phyloP scores from a whole-genome alignment of 2,113 vertebrate species.

The Megaceryle maxima region DNA sequence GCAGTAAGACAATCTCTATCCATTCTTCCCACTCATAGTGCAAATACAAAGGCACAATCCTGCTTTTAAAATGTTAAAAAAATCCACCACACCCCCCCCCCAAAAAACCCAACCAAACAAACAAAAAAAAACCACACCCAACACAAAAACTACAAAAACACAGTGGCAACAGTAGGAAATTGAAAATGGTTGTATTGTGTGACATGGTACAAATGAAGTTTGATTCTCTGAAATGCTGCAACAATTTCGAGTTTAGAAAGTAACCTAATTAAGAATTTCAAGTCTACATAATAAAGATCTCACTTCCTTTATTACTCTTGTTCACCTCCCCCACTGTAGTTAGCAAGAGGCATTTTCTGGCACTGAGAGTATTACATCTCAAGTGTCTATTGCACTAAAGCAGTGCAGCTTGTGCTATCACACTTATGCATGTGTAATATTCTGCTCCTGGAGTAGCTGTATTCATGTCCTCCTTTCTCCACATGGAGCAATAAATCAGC shows the following conservation, averaged over 20 bases:
- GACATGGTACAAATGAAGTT: background rate
- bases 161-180: background rate
- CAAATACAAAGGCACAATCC: background rate
- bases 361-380: background rate
- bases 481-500: background rate
- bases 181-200: background rate
- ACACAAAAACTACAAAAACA: too few relatives aligned
- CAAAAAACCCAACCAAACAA: too few relatives aligned
- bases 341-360: background rate
- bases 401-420: background rate
- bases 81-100: too few relatives aligned
- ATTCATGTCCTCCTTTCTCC: background rate
- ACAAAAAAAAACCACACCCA: too few relatives aligned
- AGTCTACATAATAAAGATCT: background rate
- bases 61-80: background rate
- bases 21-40: background rate
- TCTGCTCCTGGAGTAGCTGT: background rate
- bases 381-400: background rate
- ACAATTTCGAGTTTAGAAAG: background rate
- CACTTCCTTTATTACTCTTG: background rate
- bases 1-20: background rate
- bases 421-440: background rate
- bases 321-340: background rate
- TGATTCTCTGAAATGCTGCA: background rate
- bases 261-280: background rate